Base-by-base conservation (phyloP, 2,888 invertebrate species). In the Crioceris asparagi region DNA sequence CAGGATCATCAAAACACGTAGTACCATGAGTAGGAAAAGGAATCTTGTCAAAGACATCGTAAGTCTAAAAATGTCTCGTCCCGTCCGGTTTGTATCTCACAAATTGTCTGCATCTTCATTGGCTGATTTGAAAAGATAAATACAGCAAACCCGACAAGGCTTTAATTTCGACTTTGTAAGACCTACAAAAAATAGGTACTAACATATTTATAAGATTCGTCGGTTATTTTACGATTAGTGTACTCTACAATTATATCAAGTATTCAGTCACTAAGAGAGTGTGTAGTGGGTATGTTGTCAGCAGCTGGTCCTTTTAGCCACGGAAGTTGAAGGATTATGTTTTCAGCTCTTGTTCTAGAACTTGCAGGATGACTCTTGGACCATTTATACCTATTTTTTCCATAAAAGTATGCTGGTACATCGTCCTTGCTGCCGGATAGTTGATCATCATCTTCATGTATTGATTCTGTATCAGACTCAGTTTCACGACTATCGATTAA, bases 1-100 rank as follows among this genome's bases (percentile, higher is more conserved):
- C 35, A n/a, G 18, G 19, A 35, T 35, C 35, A 29, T 35, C 35
- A 17, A 35, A 35, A 19, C 29, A 7, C 17, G n/a, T n/a, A 35
- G 11, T 17, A 18, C 18, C 18, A 12, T 17, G 19, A 27, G 29
- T 17, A 34, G 21, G 6, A 34, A 34, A 21, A 21, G 21, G 21
- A 21, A 21, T 21, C 21, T 21, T 21, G 6, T 21, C 21, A 21
- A 21, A 21, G 21, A 21, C 21, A 21, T 21, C 21, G 21, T 21
- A 21, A 21, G 21, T 21, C 10, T 7, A 21, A 21, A 10, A 21
- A 21, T 7, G 10, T 21, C 21, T n/a, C n/a, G n/a, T n/a, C 21
- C 21, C 6, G 21, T 7, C 10, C 6, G 21, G 10, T 21, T 7
- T 10, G 10, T 12, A 8, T 14, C 30, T 30, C 12, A 12, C 15